Evolutionary conservation across 2,888 invertebrate genomes (phyloP).

Genomic region (Adela reaumurella): DNA sequence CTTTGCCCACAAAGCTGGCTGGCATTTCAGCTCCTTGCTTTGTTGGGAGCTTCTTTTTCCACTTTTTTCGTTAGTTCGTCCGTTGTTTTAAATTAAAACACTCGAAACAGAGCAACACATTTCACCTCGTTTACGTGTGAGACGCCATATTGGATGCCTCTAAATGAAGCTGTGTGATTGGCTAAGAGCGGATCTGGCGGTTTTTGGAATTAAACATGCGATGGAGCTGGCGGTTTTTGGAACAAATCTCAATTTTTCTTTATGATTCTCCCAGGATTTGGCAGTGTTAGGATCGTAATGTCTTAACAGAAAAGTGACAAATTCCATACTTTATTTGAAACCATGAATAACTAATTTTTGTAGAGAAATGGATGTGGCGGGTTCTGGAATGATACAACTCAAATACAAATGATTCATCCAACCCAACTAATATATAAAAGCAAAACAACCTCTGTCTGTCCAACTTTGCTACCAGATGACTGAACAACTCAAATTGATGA

Average conservation of each 20-base stretch:
- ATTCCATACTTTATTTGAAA: background rate
- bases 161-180: background rate
- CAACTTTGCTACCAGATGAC: too few relatives aligned
- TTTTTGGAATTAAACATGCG: background rate
- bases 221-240: background rate
- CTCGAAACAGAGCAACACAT: background rate
- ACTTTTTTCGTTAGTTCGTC: background rate
- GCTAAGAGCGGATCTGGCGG: background rate
- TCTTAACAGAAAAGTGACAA: background rate
- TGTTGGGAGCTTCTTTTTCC: background rate
- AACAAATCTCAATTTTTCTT: background rate
- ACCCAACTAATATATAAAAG: too few relatives aligned
- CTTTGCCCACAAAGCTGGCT: background rate
- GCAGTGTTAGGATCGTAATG: background rate
- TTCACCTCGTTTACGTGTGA: background rate
- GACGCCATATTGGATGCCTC: background rate
- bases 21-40: background rate
- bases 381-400: background rate
- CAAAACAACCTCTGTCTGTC: too few relatives aligned
- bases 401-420: too few relatives aligned
- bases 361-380: conserved; percentile 1
- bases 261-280: background rate
- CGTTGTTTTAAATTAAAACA: background rate
- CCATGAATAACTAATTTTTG: background rate
- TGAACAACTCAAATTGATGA: too few relatives aligned